phyloP scores from a whole-genome alignment of 1,140 invertebrate genomes.

The Euwallacea similis region DNA sequence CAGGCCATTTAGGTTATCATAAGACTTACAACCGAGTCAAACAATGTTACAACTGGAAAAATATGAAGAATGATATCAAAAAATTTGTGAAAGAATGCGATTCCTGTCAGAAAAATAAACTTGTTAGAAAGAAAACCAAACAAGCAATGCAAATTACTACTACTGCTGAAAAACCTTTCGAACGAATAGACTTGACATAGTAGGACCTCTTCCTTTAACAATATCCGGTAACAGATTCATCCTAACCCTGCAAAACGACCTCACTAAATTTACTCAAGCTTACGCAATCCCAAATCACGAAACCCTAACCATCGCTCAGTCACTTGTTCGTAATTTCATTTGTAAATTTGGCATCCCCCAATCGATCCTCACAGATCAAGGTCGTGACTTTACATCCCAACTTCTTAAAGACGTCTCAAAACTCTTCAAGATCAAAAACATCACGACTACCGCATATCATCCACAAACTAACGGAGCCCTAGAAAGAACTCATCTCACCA shows the following conservation, averaged over 20 bases:
- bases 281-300: slow-evolving; percentile 46
- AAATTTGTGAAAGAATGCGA: slow-evolving; percentile 48
- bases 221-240: slow-evolving; percentile 16
- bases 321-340: slow-evolving; percentile 39
- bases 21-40: slow-evolving; percentile 18
- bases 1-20: slow-evolving; percentile 12
- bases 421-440: slow-evolving; percentile 46
- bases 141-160: slow-evolving; percentile 45
- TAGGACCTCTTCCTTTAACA: background rate
- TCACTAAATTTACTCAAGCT: slow-evolving; percentile 39
- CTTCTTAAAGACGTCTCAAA: slow-evolving; percentile 46
- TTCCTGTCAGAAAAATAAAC: slow-evolving; percentile 51
- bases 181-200: background rate
- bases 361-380: slow-evolving; percentile 47
- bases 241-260: slow-evolving; percentile 38
- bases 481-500: slow-evolving; percentile 51
- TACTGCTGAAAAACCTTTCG: slow-evolving; percentile 38
- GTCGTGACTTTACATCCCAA: slow-evolving; percentile 45
- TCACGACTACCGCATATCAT: slow-evolving; percentile 40
- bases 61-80: slow-evolving; percentile 45
- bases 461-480: slow-evolving; percentile 50
- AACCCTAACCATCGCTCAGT: slow-evolving; percentile 46
- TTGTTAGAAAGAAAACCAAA: slow-evolving; percentile 37
- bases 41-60: slow-evolving; percentile 41
- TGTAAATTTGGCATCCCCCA: slow-evolving; percentile 42